These are phyloP conservation scores for Hafferia zeledoni DNA, from an alignment of 2,797 vertebrate genomes.

Conservation along the genomic window DNA sequence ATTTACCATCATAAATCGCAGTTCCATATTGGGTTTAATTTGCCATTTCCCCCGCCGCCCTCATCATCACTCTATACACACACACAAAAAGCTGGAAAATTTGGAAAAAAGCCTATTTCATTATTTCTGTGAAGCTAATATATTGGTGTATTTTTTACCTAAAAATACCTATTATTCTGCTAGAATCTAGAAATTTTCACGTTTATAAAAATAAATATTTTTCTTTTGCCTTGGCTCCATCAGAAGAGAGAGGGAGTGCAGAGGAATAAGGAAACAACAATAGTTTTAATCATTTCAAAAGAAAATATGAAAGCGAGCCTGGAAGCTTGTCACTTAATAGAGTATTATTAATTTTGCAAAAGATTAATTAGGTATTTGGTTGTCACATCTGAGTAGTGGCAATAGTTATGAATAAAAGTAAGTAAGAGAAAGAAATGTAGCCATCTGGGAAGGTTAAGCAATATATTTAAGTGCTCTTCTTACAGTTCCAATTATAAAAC, in stretches of 20 bases:
- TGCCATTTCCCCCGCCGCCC: not conserved
- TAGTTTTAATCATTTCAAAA: not conserved
- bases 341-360: not conserved
- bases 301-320: not conserved
- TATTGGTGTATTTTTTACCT: not conserved
- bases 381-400: not conserved
- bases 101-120: not conserved
- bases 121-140: not conserved
- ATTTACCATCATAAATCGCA: not conserved
- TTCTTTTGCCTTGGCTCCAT: not conserved
- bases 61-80: not conserved
- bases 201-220: not conserved
- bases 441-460: not conserved
- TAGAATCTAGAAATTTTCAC: not conserved
- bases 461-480: not conserved
- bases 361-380: not conserved
- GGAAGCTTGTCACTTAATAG: not conserved
- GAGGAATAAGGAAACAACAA: not conserved
- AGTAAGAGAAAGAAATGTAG: not conserved
- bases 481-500: not conserved
- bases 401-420: not conserved
- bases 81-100: not conserved
- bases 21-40: not conserved
- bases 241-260: not conserved
- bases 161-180: not conserved